Evolutionary conservation across 2,797 vertebrate species (phyloP).

Genomic region (Craterocephalus amniculus): DNA sequence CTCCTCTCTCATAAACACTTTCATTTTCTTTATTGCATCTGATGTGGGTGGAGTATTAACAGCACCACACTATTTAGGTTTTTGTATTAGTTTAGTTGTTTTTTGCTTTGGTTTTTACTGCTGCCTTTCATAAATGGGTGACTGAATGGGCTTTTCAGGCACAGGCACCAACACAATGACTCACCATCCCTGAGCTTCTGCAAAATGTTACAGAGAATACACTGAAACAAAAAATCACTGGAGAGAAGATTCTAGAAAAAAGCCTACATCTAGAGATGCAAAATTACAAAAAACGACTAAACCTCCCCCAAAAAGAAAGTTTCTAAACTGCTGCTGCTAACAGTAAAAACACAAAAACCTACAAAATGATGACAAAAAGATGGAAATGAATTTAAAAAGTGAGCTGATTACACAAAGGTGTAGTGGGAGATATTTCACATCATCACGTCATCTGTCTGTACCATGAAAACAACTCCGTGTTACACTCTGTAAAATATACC

Average conservation of each 20-base stretch:
- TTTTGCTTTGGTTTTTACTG: background rate
- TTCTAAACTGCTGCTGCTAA: background rate
- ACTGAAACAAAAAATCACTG: background rate
- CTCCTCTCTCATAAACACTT: background rate
- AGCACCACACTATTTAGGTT: background rate
- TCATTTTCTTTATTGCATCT: background rate
- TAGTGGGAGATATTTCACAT: too few relatives aligned
- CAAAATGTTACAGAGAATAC: background rate
- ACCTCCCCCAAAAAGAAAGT: background rate
- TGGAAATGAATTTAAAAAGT: too few relatives aligned
- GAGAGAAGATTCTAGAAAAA: background rate
- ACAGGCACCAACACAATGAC: background rate
- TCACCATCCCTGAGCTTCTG: background rate
- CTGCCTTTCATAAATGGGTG: background rate
- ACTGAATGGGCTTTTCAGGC: background rate
- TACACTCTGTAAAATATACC: too few relatives aligned
- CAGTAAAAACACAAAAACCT: too few relatives aligned
- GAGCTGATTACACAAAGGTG: too few relatives aligned
- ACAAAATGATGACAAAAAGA: too few relatives aligned
- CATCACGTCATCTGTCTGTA: too few relatives aligned
- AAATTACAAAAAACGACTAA: background rate
- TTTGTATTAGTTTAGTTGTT: background rate
- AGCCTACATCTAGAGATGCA: too few relatives aligned
- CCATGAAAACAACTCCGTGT: too few relatives aligned
- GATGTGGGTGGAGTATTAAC: background rate